Evolutionary conservation across 2,797 vertebrate genomes (phyloP).

Genomic region (Emys orbicularis): DNA sequence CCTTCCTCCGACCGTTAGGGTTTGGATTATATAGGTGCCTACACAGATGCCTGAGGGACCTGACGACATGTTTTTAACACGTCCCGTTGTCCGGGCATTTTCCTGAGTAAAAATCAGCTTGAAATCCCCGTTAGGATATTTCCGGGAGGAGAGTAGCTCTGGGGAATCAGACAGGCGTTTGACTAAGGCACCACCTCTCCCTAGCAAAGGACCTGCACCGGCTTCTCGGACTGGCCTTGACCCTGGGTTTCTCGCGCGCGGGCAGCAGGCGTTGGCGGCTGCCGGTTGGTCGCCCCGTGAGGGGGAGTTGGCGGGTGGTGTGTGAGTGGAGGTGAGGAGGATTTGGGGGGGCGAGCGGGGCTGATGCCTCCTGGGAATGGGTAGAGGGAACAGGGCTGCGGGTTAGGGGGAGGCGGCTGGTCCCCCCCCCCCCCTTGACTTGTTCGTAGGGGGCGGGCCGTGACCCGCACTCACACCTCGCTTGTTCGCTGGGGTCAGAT

Average conservation of each 20-base stretch:
- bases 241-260: background rate
- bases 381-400: no score
- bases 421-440: background rate
- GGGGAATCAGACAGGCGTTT: background rate
- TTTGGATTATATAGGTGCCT: background rate
- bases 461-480: no score
- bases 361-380: no score
- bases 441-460: no score
- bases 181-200: background rate
- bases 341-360: accelerated
- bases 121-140: background rate
- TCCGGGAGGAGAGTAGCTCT: background rate
- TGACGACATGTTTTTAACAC: background rate
- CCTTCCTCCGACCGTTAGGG: background rate
- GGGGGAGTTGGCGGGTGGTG: background rate
- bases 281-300: background rate
- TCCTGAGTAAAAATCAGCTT: background rate
- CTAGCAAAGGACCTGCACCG: background rate
- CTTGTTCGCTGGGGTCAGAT: no score
- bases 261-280: background rate
- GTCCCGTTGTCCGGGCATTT: background rate
- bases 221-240: accelerated
- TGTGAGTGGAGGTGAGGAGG: background rate
- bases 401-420: no score
- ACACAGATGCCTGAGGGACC: background rate